Conservation (phyloP, 2,113 vertebrate species). For the Capreolus pygargus region DNA sequence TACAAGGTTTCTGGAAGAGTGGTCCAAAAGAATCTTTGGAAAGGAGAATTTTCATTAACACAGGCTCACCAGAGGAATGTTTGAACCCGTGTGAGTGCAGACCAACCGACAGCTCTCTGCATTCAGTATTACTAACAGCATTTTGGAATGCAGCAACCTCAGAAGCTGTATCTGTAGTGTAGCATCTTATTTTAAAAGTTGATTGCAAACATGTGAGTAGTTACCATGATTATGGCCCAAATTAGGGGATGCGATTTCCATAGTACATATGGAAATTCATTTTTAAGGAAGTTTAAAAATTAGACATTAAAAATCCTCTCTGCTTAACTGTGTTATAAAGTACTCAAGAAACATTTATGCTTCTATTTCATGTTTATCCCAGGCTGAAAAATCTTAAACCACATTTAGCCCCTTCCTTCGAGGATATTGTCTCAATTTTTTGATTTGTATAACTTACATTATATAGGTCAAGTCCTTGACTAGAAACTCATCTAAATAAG, state of each 20-base stretch:
- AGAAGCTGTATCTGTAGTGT: neutral
- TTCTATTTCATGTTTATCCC: neutral
- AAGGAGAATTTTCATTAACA: conserved; percentile 3
- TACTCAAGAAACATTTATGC: conserved; percentile 45
- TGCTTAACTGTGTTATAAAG: neutral
- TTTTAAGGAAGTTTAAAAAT: conserved; percentile 8
- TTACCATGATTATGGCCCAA: neutral
- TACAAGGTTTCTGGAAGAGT: neutral
- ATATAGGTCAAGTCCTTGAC: conserved; percentile 54
- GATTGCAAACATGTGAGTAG: conserved; percentile 13
- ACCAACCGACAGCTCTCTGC: neutral
- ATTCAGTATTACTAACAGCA: fast-evolving
- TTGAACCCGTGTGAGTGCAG: neutral
- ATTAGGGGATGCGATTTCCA: neutral
- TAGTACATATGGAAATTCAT: neutral
- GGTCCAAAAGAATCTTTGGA: neutral
- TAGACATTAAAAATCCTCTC: neutral
- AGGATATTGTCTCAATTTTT: conserved; percentile 51
- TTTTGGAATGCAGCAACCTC: neutral
- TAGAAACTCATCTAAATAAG: conserved; percentile 45
- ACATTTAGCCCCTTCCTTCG: conserved; percentile 31
- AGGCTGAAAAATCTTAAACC: conserved; percentile 13
- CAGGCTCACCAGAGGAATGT: neutral
- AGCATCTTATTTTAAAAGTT: conserved; percentile 6
- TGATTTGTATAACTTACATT: conserved; percentile 58